phyloP scores from a whole-genome alignment of 1,140 invertebrate genomes.

The Hylyphantes graminicola region DNA sequence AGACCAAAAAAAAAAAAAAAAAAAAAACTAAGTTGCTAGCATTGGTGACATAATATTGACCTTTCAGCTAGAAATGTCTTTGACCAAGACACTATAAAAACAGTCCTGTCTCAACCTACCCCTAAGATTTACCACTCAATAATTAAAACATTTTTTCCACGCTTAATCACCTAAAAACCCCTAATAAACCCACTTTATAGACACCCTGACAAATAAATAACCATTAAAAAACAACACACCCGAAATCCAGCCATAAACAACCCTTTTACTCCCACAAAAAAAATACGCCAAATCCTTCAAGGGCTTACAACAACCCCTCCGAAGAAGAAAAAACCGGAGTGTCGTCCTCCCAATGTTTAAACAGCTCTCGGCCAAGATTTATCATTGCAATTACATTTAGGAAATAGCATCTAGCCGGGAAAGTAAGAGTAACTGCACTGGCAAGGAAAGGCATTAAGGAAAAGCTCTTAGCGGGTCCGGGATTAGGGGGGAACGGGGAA shows the following conservation, averaged over 20 bases:
- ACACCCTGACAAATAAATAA: conserved; percentile 37
- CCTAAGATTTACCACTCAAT: background rate
- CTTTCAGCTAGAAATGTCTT: too few relatives aligned
- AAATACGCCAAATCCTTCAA: conserved; percentile 50
- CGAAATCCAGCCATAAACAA: conserved; percentile 42
- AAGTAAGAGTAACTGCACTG: conserved; percentile 56
- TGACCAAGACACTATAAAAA: background rate
- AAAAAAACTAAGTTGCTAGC: too few relatives aligned
- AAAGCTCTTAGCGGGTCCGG: conserved; percentile 56
- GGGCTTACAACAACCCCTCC: conserved; percentile 23
- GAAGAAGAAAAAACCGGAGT: background rate
- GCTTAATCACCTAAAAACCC: background rate
- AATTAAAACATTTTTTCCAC: background rate
- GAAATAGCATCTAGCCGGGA: conserved; percentile 55
- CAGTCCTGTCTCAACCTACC: background rate
- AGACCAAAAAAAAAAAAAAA: too few relatives aligned
- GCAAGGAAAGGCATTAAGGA: conserved; percentile 60
- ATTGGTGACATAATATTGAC: too few relatives aligned
- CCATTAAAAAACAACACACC: conserved; percentile 31
- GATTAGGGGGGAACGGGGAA: conserved; percentile 53
- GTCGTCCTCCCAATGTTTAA: conserved; percentile 50
- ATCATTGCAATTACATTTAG: conserved; percentile 61
- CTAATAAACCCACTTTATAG: conserved; percentile 54
- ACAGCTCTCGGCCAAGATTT: conserved; percentile 58
- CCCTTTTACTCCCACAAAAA: conserved; percentile 41